Percentiles rank a stretch among this genome's conserved stretches.
phyloP scores from a whole-genome alignment of 2,888 invertebrate species.

The Phorcus lineatus region DNA sequence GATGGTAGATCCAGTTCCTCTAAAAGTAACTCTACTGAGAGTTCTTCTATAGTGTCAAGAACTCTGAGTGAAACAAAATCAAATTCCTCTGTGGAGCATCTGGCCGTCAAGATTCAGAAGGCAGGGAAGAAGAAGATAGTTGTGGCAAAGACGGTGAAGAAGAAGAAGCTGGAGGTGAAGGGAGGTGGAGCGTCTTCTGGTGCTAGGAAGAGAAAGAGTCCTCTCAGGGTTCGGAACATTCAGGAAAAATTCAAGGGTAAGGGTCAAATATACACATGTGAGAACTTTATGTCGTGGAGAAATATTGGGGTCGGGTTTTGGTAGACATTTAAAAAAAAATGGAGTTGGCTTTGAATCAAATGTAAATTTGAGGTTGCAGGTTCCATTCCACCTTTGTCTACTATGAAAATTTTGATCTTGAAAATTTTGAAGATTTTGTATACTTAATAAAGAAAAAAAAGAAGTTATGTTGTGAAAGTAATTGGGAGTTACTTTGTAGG shows the following conservation, averaged over 20 bases:
- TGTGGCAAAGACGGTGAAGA: not conserved
- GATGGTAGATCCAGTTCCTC: not conserved
- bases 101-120: not conserved
- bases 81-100: not conserved
- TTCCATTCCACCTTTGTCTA: too few relatives aligned
- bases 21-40: not conserved
- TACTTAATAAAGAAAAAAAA: too few relatives aligned
- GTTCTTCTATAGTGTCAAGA: not conserved
- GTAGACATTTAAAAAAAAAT: too few relatives aligned
- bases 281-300: too few relatives aligned
- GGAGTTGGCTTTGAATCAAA: too few relatives aligned
- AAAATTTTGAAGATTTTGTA: too few relatives aligned
- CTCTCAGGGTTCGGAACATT: not conserved
- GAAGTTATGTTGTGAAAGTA: too few relatives aligned
- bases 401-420: too few relatives aligned
- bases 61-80: not conserved
- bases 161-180: not conserved
- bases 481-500: too few relatives aligned
- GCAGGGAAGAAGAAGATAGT: not conserved
- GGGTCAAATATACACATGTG: too few relatives aligned
- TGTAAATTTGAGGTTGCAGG: too few relatives aligned
- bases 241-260: not conserved
- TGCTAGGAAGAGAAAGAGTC: not conserved
- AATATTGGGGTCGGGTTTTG: too few relatives aligned
- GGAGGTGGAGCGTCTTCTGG: constrained; percentile 9